Percentiles rank a stretch among this genome's conserved stretches.
Conservation (phyloP, 2,113 vertebrate species). For the Varanus salvator region DNA sequence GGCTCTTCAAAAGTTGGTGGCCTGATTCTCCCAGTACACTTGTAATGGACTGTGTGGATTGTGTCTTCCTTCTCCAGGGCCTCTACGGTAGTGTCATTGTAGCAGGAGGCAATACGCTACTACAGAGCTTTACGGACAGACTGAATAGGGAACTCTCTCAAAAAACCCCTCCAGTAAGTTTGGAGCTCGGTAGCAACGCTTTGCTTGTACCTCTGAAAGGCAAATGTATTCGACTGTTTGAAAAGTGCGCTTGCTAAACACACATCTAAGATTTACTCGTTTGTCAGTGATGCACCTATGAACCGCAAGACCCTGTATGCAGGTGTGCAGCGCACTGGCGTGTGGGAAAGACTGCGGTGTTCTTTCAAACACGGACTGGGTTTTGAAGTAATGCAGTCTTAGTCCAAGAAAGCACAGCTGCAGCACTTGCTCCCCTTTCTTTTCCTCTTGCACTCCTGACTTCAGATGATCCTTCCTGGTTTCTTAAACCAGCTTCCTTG, state of each 20-base stretch:
- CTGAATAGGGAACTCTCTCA: slow-evolving; percentile 97
- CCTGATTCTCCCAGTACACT: neutral
- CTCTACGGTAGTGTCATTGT: slow-evolving; percentile 98
- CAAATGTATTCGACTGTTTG: neutral
- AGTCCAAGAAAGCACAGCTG: no score
- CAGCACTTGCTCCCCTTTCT: no score
- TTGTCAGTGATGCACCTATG: neutral
- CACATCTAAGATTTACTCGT: no score
- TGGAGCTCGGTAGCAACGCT: neutral
- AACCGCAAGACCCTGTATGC: neutral
- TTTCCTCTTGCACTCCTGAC: neutral
- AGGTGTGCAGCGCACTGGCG: neutral
- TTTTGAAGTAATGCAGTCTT: no score
- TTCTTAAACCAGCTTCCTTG: no score
- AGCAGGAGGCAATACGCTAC: slow-evolving; percentile 96
- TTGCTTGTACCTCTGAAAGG: neutral
- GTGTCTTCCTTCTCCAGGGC: slow-evolving; percentile 79
- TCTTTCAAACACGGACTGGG: no score
- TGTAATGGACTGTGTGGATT: slow-evolving; percentile 17
- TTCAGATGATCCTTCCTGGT: neutral
- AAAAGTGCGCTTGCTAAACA: neutral
- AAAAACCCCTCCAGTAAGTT: slow-evolving; percentile 94
- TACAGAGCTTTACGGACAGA: slow-evolving; percentile 97
- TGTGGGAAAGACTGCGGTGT: neutral
- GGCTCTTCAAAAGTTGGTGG: no score